phyloP scores from a whole-genome alignment of 2,888 invertebrate species.

The Bombylius discolor region DNA sequence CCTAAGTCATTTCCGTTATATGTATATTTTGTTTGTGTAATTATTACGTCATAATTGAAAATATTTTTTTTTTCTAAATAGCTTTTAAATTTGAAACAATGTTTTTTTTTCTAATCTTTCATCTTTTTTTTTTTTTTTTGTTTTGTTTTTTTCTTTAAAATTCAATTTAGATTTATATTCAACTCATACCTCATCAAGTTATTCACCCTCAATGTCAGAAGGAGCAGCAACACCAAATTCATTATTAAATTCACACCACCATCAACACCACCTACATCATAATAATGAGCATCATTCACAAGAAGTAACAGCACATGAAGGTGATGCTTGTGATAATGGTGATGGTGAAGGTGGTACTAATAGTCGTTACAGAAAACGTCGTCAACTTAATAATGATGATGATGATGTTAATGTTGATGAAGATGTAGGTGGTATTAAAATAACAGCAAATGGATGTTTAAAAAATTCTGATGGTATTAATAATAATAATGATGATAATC shows the following conservation, averaged over 20 bases:
- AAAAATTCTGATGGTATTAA: constrained; percentile 10
- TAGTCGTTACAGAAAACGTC: constrained; percentile 17
- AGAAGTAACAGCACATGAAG: constrained; percentile 12
- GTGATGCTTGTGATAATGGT: not conserved
- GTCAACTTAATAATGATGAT: constrained; percentile 8
- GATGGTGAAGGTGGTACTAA: constrained; percentile 8
- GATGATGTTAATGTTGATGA: not conserved
- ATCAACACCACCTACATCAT: constrained; percentile 11
- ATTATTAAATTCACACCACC: constrained; percentile 21
- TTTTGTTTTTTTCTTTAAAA: too few relatives aligned
- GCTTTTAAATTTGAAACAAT: not conserved
- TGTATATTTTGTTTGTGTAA: not conserved
- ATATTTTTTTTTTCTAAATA: not conserved
- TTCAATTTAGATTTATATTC: constrained; percentile 32
- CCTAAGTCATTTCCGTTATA: too few relatives aligned
- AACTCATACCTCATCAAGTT: constrained; percentile 37
- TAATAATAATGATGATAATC: constrained; percentile 5
- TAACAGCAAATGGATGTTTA: constrained; percentile 14
- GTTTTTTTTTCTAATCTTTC: not conserved
- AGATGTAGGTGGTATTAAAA: not conserved
- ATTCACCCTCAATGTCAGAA: constrained; percentile 36
- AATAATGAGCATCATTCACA: constrained; percentile 22
- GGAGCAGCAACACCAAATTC: constrained; percentile 35
- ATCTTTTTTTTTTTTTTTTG: not conserved
- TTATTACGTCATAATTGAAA: not conserved